Base-by-base conservation (phyloP, 2,888 invertebrate genomes). In the Hydraecia micacea region DNA sequence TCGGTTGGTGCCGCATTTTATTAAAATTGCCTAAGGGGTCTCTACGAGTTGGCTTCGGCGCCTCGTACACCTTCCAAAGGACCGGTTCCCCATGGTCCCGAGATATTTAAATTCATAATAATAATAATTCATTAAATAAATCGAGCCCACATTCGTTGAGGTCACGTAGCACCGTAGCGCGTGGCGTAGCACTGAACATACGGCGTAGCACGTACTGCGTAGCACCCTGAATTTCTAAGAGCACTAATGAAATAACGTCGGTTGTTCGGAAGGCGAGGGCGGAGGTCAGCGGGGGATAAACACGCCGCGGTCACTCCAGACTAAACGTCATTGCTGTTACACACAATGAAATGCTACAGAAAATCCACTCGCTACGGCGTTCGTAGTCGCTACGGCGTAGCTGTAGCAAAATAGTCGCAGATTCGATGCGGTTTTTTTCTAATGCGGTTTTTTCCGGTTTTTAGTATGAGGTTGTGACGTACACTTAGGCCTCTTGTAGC, bases 241-340 rank as follows among this genome's bases (percentile, higher is more conserved):
- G 32, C 32, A 32, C 39, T 62, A 60, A 78, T 77, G n/a, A 67
- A 65, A 79, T 49, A n/a, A 21, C n/a, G 49, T 60, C 39, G 8
- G 28, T 36, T 58, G 70, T 15, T 49, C 28, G 42, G 28, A 36
- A 13, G 55, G 46, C 55, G n/a, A 25, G 42, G n/a, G 42, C 15
- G 0, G 46, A 46, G 66, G 58, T 36, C 66, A 77, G 58, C 76
- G 42, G 9, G 58, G 66, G 21, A 58, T 36, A 66, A 72, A 55
- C 60, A 73, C 5, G 7, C 2, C 60, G 42, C 67, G 60, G 28
- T 62, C 67, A 67, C 67, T 49, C 49, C 60, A 66, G 13, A 72
- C 60, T 52, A 9, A 42, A 21, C 8, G 52, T 32, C 66, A 25
- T 28, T 18, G 6, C n/a, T n/a, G 11, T 42, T n/a, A 55, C 58